Evolutionary conservation across 2,888 invertebrate genomes (phyloP).

Genomic region (Agrotis exclamationis): DNA sequence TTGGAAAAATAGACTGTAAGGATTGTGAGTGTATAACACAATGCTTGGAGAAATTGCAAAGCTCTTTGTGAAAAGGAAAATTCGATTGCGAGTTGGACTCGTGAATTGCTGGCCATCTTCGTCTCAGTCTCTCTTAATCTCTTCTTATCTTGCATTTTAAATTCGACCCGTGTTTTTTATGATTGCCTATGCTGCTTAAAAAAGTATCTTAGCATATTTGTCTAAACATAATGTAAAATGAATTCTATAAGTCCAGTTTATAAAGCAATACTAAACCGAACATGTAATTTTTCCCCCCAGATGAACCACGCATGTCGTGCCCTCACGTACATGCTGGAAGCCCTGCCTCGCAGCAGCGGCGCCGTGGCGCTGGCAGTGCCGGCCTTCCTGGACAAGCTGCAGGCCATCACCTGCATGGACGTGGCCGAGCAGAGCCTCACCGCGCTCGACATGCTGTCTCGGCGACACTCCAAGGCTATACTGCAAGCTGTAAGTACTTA

Average conservation of each 20-base stretch:
- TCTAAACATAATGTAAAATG: background rate
- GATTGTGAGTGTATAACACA: too few relatives aligned
- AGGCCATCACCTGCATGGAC: conserved; percentile 99
- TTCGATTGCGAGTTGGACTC: too few relatives aligned
- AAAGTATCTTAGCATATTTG: background rate
- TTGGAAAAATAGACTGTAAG: too few relatives aligned
- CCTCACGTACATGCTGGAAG: conserved; percentile 99
- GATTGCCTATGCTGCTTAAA: background rate
- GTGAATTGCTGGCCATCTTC: too few relatives aligned
- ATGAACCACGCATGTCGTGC: conserved; percentile 99
- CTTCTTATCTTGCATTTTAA: too few relatives aligned
- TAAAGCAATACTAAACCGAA: background rate
- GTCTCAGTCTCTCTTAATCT: too few relatives aligned
- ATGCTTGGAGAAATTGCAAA: too few relatives aligned
- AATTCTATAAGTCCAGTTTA: background rate
- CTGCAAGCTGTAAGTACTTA: conserved; percentile 94
- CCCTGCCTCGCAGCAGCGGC: conserved; percentile 98
- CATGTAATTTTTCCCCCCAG: conserved; percentile 76
- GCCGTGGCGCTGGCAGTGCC: conserved; percentile 99
- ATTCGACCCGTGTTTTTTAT: too few relatives aligned
- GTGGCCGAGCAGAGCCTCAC: conserved; percentile 99
- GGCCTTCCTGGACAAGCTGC: conserved; percentile 98
- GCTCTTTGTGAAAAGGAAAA: too few relatives aligned
- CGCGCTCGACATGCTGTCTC: conserved; percentile 98
- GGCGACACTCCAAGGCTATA: conserved; percentile 99